Evolutionary conservation across 2,888 invertebrate species (phyloP), one percentile per base, ranked within the genome.

Genomic region (Drosophila fungiperda): DNA sequence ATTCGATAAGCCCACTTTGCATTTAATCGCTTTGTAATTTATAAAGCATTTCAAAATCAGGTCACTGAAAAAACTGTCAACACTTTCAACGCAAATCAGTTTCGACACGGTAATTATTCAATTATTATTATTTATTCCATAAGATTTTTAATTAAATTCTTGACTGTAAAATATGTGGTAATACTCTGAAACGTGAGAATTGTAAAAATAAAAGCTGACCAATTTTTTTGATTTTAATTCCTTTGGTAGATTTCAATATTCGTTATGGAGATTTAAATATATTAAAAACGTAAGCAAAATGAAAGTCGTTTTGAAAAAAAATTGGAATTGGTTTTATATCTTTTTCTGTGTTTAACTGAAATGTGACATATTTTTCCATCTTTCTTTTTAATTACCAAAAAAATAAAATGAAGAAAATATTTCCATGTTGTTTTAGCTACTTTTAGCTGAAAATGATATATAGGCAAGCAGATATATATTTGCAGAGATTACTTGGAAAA

Each of bases 41-140:
- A 29, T 57, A 36, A 15, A 23, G 42, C 58, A 42, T 48, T 42
- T 61, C 26, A 42, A 67, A 87, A 82, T 68, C 83, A 62, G 83
- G 72, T 85, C 76, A 78, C 12, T 32, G 32, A 62, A 42, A 32
- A 40, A 20, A 33, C 60, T 68, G 72, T 68, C 68, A 54, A 32
- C 42, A 58, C 42, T 17, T 11, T 42, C 62, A 52, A 33, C 63
- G 52, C 42, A 67, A 65, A 83, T 67, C 55, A 54, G 26, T 26
- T 59, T 50, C 62, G 70, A 67, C 55, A 74, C 15, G 20, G 20
- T 53, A 75, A 45, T 67, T 58, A 68, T 68, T 62, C 70, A 80
- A 74, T 68, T 42, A 53, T 64, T 45, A 53, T 64, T 45, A 53
- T 61, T 62, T 59, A 45, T 23, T 20, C 20, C 45, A 8, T n/a